A percentile compares a stretch with the other conserved stretches of the same genome.
phyloP scores from a whole-genome alignment of 1,140 invertebrate species.

The Oncopodura yosiiana region DNA sequence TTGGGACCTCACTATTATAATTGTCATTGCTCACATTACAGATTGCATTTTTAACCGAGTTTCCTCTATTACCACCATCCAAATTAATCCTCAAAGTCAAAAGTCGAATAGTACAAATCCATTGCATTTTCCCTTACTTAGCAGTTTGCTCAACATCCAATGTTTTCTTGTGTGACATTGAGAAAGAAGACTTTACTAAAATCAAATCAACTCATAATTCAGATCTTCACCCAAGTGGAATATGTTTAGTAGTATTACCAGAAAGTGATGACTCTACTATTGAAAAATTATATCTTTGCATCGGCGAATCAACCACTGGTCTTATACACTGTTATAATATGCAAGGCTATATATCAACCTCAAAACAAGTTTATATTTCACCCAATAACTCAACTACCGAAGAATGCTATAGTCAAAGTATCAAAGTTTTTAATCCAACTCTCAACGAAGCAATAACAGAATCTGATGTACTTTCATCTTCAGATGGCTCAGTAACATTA shows the following conservation, averaged over 20 bases:
- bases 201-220: constrained; percentile 6
- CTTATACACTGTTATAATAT: constrained; percentile 2
- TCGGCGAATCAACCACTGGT: constrained; percentile 6
- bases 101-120: constrained; percentile 25
- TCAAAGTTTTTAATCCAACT: too few species aligned
- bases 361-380: not conserved
- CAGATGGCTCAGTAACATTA: constrained; percentile 3
- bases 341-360: not conserved
- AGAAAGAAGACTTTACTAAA: constrained; percentile 31
- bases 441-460: too few species aligned
- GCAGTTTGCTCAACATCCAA: constrained; percentile 15
- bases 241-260: constrained; percentile 6
- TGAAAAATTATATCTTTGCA: not conserved
- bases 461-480: not conserved
- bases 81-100: constrained; percentile 23
- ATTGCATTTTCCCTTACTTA: constrained; percentile 30
- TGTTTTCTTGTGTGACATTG: constrained; percentile 31
- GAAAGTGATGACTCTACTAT: constrained; percentile 5
- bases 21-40: not conserved
- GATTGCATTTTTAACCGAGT: constrained; percentile 26
- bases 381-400: not conserved
- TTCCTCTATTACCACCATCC: constrained; percentile 26
- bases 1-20: not conserved
- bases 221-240: constrained; percentile 5
- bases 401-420: not conserved